Percentiles rank a stretch among this genome's conserved stretches.
phyloP scores from a whole-genome alignment of 2,888 invertebrate genomes.

The Limnephilus rhombicus region DNA sequence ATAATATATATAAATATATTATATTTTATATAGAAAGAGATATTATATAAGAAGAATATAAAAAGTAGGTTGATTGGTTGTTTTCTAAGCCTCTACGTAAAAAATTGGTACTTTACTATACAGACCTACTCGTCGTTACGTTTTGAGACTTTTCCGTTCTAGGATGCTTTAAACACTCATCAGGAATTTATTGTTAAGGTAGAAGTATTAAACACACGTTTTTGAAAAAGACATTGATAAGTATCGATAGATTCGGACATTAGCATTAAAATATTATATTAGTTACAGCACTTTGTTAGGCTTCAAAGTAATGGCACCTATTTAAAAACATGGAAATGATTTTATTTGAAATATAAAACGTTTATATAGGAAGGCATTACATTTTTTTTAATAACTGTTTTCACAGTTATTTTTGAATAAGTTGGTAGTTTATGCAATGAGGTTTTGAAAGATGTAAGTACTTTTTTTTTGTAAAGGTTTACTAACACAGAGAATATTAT shows the following conservation, averaged over 20 bases:
- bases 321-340: not conserved
- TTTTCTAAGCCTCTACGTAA: slow-evolving; percentile 61
- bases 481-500: slow-evolving; percentile 1
- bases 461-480: not conserved
- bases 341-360: too few relatives aligned
- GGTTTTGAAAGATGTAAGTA: not conserved
- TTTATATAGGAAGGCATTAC: not conserved
- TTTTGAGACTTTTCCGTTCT: slow-evolving; percentile 17
- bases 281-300: not conserved
- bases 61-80: slow-evolving; percentile 44
- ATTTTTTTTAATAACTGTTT: not conserved
- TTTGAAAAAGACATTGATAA: not conserved
- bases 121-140: not conserved
- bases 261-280: not conserved
- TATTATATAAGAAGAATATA: slow-evolving; percentile 30
- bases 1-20: slow-evolving; percentile 11
- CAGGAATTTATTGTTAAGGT: not conserved
- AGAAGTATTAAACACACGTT: not conserved
- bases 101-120: slow-evolving; percentile 66
- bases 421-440: not conserved
- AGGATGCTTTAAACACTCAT: slow-evolving; percentile 15
- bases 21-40: slow-evolving; percentile 36
- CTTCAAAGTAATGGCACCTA: not conserved
- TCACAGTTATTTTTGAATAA: not conserved
- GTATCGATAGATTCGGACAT: not conserved